phyloP scores from a whole-genome alignment of 2,888 invertebrate species.

The Heterodera filipjevi region DNA sequence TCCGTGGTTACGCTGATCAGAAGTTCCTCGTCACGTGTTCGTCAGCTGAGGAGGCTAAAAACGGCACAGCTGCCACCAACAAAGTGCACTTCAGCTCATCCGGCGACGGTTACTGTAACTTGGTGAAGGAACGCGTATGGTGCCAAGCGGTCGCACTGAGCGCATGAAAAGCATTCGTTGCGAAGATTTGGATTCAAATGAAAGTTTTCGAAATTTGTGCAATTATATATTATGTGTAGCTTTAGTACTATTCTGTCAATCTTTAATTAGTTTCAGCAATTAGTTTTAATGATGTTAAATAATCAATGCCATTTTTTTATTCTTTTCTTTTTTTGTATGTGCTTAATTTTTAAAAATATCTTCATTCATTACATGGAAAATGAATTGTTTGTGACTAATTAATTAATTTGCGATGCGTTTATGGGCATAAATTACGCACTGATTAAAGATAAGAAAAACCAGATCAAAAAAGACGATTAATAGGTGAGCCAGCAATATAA shows the following conservation, averaged over 20 bases:
- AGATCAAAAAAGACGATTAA: too few species aligned
- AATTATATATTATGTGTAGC: background rate
- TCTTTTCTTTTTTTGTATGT: too few species aligned
- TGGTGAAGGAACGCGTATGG: conserved; percentile 30
- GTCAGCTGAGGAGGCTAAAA: conserved; percentile 10
- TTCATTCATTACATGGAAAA: background rate
- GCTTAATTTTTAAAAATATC: too few species aligned
- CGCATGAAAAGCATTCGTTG: conserved; percentile 19
- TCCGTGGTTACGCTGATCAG: conserved; percentile 26
- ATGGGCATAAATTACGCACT: background rate
- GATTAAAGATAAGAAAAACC: too few species aligned
- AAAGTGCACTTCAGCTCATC: conserved; percentile 28
- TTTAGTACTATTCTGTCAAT: background rate
- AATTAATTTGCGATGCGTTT: too few species aligned
- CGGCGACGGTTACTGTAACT: conserved; percentile 34
- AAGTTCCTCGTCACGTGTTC: conserved; percentile 32
- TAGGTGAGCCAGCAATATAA: too few species aligned
- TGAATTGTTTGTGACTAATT: too few species aligned
- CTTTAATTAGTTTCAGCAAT: background rate
- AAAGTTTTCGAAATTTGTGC: background rate
- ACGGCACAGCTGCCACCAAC: conserved; percentile 4
- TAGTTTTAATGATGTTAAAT: too few species aligned
- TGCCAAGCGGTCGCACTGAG: conserved; percentile 33
- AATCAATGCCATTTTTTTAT: too few species aligned
- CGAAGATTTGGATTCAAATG: background rate